Evolutionary conservation across 2,888 invertebrate species (phyloP).

Genomic region (Harpalus rubripes): DNA sequence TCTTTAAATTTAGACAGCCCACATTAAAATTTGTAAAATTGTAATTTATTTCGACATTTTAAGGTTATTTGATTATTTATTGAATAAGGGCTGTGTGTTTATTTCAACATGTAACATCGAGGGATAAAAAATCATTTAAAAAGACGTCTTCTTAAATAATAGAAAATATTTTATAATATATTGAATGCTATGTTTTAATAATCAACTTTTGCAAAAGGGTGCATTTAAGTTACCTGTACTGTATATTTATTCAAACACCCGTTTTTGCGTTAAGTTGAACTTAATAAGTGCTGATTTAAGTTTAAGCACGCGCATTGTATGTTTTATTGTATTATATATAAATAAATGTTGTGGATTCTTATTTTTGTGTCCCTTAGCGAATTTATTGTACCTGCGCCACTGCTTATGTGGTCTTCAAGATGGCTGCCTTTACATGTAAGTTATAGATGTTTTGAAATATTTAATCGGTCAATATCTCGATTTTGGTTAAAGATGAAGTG

Average conservation of each 20-base stretch:
- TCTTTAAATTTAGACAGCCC: constrained; percentile 75
- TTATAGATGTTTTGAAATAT: no score
- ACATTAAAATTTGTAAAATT: constrained; percentile 44
- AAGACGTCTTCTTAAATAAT: constrained; percentile 56
- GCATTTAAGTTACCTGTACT: constrained; percentile 45
- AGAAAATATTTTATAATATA: constrained; percentile 56
- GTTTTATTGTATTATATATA: constrained; percentile 65
- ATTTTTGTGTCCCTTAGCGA: background rate
- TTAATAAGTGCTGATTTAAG: constrained; percentile 42
- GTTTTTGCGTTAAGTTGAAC: background rate
- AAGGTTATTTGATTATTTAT: constrained; percentile 53
- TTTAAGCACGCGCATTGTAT: constrained; percentile 49
- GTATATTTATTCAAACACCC: constrained; percentile 45
- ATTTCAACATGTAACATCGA: constrained; percentile 44
- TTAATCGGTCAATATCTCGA: no score
- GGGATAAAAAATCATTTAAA: background rate
- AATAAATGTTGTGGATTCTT: constrained; percentile 65
- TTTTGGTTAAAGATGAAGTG: no score
- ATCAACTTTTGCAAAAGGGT: constrained; percentile 2
- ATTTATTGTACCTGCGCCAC: no score
- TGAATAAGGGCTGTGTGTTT: constrained; percentile 59
- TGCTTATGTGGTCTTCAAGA: no score
- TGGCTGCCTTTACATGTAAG: no score
- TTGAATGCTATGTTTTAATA: constrained; percentile 52
- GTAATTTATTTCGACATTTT: constrained; percentile 26